Evolutionary conservation across 92 coral and sea anemone species (phyloP), one percentile per base, ranked within the genome.

Genomic region (Epizoanthus ramosus): DNA sequence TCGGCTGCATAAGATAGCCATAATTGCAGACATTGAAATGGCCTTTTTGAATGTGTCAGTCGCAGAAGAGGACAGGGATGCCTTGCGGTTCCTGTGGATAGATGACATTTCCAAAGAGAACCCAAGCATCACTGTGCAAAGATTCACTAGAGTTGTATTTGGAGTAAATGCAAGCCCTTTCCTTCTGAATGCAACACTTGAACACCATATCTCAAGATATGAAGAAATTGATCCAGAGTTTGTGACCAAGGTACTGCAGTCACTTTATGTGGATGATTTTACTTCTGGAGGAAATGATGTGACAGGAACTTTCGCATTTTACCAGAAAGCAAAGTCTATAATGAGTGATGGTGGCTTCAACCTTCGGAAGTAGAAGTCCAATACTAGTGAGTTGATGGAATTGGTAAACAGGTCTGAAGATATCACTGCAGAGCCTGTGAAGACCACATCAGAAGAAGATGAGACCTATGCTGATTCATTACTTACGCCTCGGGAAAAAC

Each of bases 291-390:
- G 63, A 82, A 56, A 74, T 65, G 50, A 54, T 58, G 65, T 57
- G 52, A 5, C 50, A 28, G 87, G 68, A 22, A 17, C 81, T 18
- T 35, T 57, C 73, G 31, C 67, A 59, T 43, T 63, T 15, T 57
- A 74, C 37, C 81, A 45, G 68, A 83, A 54, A 59, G 65, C 57
- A 41, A 70, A 54, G 47, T 14, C 52, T 45, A 31, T 12, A 70
- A 45, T 33, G 64, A 79, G 33, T n/a, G 35, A 19, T 22, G 81
- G 87, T 60, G 81, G 82, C 39, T 84, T 84, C 60, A 84, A 63
- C 72, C 52, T 84, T 43, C 45, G 87, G 64, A 73, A 73, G 63
- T 84, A 81, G 74, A 39, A 37, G 63, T 58, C 81, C 57, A 84
- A 83, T 56, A 53, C 79, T 15, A 73, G 59, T 24, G 63, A 53